Evolutionary conservation across 92 coral and sea anemone genomes (phyloP).

Genomic region (Palythoa grandis): DNA sequence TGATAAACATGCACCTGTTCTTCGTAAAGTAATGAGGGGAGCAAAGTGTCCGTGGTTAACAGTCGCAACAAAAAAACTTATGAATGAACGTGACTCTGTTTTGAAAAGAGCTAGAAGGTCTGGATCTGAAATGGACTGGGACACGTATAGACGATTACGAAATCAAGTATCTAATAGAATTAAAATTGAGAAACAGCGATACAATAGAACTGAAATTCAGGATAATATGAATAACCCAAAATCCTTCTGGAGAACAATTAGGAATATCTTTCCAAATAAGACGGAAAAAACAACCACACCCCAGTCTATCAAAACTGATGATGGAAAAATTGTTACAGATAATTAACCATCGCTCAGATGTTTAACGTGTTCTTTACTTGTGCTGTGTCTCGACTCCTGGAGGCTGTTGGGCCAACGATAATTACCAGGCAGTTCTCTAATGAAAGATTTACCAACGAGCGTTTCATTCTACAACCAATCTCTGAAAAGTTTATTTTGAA

Average conservation of each 20-base stretch:
- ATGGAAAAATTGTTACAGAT: constrained; percentile 30
- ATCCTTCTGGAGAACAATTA: constrained; percentile 40
- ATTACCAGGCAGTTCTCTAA: no score
- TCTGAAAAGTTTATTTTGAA: no score
- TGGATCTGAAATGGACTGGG: no score
- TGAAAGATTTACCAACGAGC: constrained; percentile 19
- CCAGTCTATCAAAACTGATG: constrained; percentile 47
- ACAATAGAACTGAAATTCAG: no score
- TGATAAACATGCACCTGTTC: constrained; percentile 24
- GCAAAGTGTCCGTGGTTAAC: constrained; percentile 35
- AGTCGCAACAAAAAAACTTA: constrained; percentile 44
- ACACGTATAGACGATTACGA: no score
- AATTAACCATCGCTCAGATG: no score
- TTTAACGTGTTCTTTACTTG: constrained; percentile 42
- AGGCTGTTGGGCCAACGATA: constrained; percentile 12
- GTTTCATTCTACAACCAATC: constrained; percentile 32
- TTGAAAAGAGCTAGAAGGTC: no score
- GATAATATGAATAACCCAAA: no score
- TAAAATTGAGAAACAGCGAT: no score
- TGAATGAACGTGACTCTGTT: no score
- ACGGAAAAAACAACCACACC: no score
- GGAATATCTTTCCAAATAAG: constrained; percentile 47
- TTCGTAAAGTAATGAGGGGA: background rate
- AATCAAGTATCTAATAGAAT: no score
- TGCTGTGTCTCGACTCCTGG: constrained; percentile 40